phyloP scores from a whole-genome alignment of 2,888 invertebrate genomes.

The Tipula confusa region DNA sequence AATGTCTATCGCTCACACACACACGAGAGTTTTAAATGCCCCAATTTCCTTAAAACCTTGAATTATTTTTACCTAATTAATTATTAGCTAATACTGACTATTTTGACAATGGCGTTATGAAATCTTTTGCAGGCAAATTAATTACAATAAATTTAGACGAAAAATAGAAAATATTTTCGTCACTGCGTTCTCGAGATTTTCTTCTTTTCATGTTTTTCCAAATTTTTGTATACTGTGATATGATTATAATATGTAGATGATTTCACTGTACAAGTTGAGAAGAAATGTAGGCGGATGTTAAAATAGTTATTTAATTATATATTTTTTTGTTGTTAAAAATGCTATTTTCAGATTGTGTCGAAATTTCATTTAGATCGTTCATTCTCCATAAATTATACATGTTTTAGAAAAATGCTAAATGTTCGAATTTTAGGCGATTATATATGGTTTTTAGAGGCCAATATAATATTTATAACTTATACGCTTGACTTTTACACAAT shows the following conservation, averaged over 20 bases:
- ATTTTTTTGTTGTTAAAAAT: not conserved
- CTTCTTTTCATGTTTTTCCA: not conserved
- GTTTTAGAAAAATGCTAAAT: not conserved
- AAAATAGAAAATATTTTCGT: not conserved
- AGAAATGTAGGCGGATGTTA: not conserved
- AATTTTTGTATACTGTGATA: not conserved
- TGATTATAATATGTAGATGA: constrained; percentile 13
- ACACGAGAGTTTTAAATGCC: no score
- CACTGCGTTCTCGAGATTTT: not conserved
- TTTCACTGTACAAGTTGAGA: constrained; percentile 14
- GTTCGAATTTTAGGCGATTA: no score
- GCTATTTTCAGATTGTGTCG: constrained; percentile 20
- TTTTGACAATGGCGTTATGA: not conserved
- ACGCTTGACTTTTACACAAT: no score
- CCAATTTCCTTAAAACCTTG: not conserved
- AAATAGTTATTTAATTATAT: constrained; percentile 20
- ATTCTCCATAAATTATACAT: not conserved
- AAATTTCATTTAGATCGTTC: not conserved
- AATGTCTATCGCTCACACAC: no score
- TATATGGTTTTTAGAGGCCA: no score
- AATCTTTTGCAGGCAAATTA: not conserved
- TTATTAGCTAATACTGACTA: not conserved
- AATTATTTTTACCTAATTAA: not conserved
- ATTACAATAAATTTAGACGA: not conserved
- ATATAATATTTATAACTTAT: no score